Evolutionary conservation across 2,888 invertebrate species (phyloP), one percentile per base, ranked within the genome.

Genomic region (Luperina nickerlii): DNA sequence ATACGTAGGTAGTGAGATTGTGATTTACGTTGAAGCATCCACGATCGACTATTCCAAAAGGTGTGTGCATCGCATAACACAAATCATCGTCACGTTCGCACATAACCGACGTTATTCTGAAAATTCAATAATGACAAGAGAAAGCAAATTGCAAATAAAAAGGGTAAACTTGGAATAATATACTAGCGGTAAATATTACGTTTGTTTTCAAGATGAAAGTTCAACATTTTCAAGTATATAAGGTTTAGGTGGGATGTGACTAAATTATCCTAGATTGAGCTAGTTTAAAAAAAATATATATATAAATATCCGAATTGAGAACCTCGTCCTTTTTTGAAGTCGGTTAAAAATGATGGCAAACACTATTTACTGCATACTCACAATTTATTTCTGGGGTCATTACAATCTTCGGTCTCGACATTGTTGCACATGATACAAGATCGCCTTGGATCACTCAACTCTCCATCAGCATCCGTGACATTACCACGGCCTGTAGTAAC

Each of bases 31-130:
- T 95, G 87, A 90, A 94, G 87, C 96, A 96, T 84, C 96, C 96
- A 81, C 96, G 94, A 79, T 94, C 94, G 63, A 96, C 90, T 83
- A 96, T 89, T 24, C 96, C 96, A 79, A 96, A 96, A 63, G 96
- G 96, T 48, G 96, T 96, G 81, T 96, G 96, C 89, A 92, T 90
- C 15, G 95, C 92, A 89, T 94, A 96, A 89, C 96, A 96, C 62
- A 94, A 66, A 88, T 95, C 95, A 81, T 92, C 92, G 18, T 92
- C 92, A 79, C 88, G 89, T 67, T 92, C 87, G 82, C 96, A 96
- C 68, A 90, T 76, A 7, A 87, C 79, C 20, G 94, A 92, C 32
- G 94, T 91, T 78, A 95, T 92, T 88, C 96, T 96, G 91, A 83
- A 91, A 92, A 76, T 83, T 72, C 74, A 87, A 85, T 67, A 79